Base-by-base conservation (phyloP, 1,140 invertebrate species). In the Whitmania pigra region DNA sequence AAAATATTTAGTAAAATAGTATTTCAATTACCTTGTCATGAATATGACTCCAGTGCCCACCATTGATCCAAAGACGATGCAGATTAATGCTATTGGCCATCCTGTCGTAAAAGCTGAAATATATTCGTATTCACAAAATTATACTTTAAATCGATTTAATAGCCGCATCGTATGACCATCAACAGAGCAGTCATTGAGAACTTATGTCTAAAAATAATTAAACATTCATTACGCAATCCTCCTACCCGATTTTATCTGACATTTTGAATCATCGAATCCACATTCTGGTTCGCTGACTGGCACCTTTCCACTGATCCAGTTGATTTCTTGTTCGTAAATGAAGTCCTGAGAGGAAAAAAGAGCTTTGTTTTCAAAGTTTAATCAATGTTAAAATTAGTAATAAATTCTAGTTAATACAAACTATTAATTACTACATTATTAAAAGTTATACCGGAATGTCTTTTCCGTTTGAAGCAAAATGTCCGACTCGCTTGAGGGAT, bases 231-330 rank as follows among this genome's bases (percentile, higher is more conserved):
- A 36, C 13, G 0, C 43, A 49, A 53, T 53, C 18, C 20, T 22
- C 71, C 29, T 57, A 72, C 71, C 71, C 31, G 57, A 43, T 66
- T 73, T 36, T 57, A 70, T 43, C 43, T 73, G 43, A 54, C 73
- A 74, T 66, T 68, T 67, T 31, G 60, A 67, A 29, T 70, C 69
- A 54, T 74, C 73, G 36, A 74, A 74, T n/a, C 73, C 73, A 63
- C 73, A 74, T 67, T 72, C 54, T 53, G 73, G 73, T 36, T 72
- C 66, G 53, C 43, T 63, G 18, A 27, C 27, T 31, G 73, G 73
- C 29, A 54, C 29, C 43, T 68, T 53, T 36, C 63, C 73, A 55
- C 49, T 53, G 55, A 67, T 25, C 73, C 70, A 74, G 25, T 72
- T 53, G n/a, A 74, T 68, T 29, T 70, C n/a, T 22, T 49, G 69